Percentiles rank a stretch among this genome's conserved stretches.
Evolutionary conservation across 2,888 invertebrate species (phyloP).

Genomic region (Callyntrura sp.): DNA sequence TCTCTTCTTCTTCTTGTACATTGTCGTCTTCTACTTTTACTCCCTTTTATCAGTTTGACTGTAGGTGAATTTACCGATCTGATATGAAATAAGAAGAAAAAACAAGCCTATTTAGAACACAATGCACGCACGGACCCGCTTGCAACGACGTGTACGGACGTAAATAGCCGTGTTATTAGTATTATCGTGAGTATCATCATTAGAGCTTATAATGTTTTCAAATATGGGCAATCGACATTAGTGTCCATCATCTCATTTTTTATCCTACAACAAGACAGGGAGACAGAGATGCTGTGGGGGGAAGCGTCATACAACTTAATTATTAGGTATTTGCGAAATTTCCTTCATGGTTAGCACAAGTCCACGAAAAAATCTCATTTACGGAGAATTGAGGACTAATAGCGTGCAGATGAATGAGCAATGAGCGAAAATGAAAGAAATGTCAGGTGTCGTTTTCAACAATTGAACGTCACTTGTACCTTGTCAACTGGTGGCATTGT

Average conservation of each 20-base stretch:
- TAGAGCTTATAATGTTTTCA: too few species aligned
- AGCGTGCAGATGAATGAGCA: neutral
- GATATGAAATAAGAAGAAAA: too few species aligned
- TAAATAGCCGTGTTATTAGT: too few species aligned
- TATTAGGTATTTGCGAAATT: constrained; percentile 30
- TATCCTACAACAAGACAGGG: neutral
- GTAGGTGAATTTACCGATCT: too few species aligned
- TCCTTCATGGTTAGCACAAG: too few species aligned
- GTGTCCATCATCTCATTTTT: constrained; percentile 25
- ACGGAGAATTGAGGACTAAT: neutral
- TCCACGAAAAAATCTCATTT: too few species aligned
- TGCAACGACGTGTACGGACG: too few species aligned
- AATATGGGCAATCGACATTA: constrained; percentile 51
- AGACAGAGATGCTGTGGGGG: neutral
- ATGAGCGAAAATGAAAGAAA: constrained; percentile 1
- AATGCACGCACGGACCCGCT: neutral
- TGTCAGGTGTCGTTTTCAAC: neutral
- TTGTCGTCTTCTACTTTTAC: neutral
- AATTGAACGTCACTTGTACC: constrained; percentile 26
- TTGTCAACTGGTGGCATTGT: constrained; percentile 59
- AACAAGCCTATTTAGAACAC: neutral
- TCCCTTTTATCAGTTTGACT: too few species aligned
- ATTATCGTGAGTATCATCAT: too few species aligned
- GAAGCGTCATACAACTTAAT: constrained; percentile 65
- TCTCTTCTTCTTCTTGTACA: too few species aligned